Evolutionary conservation across 2,888 invertebrate species (phyloP).

Genomic region (Pyrocoelia pectoralis): DNA sequence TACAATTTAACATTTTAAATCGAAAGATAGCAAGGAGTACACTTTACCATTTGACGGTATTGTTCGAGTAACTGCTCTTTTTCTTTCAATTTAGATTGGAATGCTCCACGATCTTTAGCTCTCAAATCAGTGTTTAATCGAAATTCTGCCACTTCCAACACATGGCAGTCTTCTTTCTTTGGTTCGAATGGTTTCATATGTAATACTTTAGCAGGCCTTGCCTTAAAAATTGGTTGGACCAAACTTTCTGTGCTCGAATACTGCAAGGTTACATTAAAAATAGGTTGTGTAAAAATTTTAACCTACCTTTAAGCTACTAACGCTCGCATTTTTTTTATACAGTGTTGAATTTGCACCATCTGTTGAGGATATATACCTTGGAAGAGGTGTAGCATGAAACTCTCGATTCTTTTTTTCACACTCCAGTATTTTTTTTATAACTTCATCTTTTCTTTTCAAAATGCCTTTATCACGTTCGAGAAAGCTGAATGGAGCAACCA

Average conservation of each 20-base stretch:
- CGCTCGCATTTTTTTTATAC: background rate
- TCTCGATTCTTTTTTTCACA: conserved; percentile 67
- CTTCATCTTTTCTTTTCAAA: conserved; percentile 67
- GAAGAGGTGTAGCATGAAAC: conserved; percentile 68
- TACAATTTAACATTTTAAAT: no score
- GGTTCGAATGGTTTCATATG: conserved; percentile 73
- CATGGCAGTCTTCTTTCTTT: conserved; percentile 60
- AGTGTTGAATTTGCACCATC: background rate
- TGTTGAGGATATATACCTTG: background rate
- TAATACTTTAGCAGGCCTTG: conserved; percentile 68
- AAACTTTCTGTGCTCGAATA: conserved; percentile 53
- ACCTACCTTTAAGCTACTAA: background rate
- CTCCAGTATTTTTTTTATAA: conserved; percentile 67
- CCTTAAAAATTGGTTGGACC: conserved; percentile 64
- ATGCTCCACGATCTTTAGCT: conserved; percentile 68
- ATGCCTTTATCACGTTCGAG: conserved; percentile 69
- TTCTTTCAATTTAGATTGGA: conserved; percentile 66
- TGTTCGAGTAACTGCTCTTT: conserved; percentile 61
- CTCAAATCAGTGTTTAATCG: conserved; percentile 71
- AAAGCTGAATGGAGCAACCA: conserved; percentile 71
- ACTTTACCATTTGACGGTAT: conserved; percentile 44
- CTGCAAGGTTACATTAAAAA: conserved; percentile 44
- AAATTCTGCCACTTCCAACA: conserved; percentile 64
- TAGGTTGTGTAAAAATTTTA: background rate
- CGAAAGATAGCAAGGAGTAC: background rate